These are phyloP conservation scores for Habrosyne pyritoides DNA, from an alignment of 2,888 invertebrate species.

Conservation along the genomic window DNA sequence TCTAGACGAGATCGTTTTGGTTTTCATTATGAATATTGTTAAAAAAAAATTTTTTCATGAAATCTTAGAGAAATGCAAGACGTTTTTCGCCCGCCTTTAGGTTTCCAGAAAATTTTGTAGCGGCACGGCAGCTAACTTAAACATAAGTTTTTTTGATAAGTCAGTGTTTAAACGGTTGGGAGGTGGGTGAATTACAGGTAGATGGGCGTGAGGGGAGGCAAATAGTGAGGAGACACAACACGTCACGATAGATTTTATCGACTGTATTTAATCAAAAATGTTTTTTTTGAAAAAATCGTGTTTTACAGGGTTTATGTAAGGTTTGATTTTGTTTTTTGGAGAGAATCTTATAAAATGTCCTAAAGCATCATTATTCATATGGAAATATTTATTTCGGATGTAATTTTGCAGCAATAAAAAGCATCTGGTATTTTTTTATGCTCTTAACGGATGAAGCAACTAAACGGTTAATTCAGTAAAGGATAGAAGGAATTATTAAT, in stretches of 20 bases:
- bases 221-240: conserved; percentile 44
- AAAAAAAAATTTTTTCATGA: neutral
- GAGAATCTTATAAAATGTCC: too few species aligned
- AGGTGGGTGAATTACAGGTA: conserved; percentile 75
- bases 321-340: too few species aligned
- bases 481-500: too few species aligned
- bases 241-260: conserved; percentile 35
- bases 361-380: too few species aligned
- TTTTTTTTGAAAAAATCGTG: too few species aligned
- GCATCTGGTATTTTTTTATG: too few species aligned
- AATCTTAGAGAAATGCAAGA: conserved; percentile 28
- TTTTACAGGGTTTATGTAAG: neutral
- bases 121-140: conserved; percentile 72
- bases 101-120: conserved; percentile 67
- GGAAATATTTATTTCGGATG: too few species aligned
- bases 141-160: conserved; percentile 83
- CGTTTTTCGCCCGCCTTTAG: conserved; percentile 30
- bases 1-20: too few species aligned
- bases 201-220: conserved; percentile 62
- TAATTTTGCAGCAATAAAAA: too few species aligned
- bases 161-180: conserved; percentile 80
- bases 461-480: too few species aligned
- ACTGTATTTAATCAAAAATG: conserved; percentile 2
- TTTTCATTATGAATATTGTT: conserved; percentile 22
- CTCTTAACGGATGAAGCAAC: too few species aligned